Evolutionary conservation across 1,140 invertebrate genomes (phyloP).

Genomic region (Lasioglossum albipes): DNA sequence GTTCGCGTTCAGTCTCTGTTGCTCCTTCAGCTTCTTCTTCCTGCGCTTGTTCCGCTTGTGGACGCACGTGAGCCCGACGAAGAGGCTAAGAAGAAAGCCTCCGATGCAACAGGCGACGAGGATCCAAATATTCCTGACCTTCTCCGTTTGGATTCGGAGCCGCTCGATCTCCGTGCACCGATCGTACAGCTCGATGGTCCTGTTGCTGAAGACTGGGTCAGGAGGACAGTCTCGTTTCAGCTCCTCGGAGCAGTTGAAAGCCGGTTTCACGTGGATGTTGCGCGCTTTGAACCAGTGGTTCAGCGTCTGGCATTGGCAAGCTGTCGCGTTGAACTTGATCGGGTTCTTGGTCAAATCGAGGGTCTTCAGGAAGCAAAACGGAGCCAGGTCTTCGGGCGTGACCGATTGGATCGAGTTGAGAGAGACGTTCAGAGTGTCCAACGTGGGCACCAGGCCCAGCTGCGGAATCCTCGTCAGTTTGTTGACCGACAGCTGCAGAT

Average conservation of each 20-base stretch:
- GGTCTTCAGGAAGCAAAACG: conserved; percentile 67
- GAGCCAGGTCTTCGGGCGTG: conserved; percentile 69
- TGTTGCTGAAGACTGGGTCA: conserved; percentile 59
- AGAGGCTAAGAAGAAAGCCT: conserved; percentile 59
- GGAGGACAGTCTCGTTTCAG: neutral
- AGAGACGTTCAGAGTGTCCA: conserved; percentile 73
- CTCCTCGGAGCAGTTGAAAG: conserved; percentile 53
- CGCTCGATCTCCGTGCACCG: conserved; percentile 63
- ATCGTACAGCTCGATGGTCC: conserved; percentile 59
- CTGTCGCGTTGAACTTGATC: conserved; percentile 55
- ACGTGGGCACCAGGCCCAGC: conserved; percentile 54
- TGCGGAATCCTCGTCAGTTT: conserved; percentile 63
- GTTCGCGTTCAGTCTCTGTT: conserved; percentile 63
- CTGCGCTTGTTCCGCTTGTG: conserved; percentile 70
- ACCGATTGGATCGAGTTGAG: conserved; percentile 71
- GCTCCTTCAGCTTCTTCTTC: conserved; percentile 65
- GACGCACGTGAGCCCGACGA: conserved; percentile 70
- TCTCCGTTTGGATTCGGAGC: conserved; percentile 57
- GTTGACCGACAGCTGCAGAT: conserved; percentile 66
- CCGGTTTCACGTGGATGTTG: conserved; percentile 59
- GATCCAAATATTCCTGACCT: conserved; percentile 71
- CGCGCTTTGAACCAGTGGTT: conserved; percentile 63
- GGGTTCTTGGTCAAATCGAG: conserved; percentile 70
- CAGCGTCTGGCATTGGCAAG: conserved; percentile 70
- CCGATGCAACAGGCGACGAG: conserved; percentile 68